Percentiles rank a stretch among this genome's conserved stretches.
phyloP scores from a whole-genome alignment of 2,888 invertebrate genomes.

The Rhopalosiphum nymphaeae region DNA sequence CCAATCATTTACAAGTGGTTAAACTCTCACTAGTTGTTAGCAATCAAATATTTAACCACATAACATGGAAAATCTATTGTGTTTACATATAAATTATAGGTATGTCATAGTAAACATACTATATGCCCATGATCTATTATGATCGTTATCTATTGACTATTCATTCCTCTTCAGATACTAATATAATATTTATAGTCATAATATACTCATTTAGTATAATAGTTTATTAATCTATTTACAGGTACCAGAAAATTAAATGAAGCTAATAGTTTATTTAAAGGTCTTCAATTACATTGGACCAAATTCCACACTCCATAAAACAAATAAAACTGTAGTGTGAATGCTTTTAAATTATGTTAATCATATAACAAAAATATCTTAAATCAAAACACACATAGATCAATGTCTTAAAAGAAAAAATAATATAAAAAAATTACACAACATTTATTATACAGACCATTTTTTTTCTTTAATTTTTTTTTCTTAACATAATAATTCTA shows the following conservation, averaged over 20 bases:
- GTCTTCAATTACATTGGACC: neutral
- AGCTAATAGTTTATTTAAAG: neutral
- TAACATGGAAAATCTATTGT: neutral
- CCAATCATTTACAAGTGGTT: neutral
- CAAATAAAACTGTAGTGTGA: neutral
- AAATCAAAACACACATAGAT: neutral
- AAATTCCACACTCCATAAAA: neutral
- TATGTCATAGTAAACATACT: neutral
- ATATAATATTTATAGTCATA: neutral
- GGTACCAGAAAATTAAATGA: neutral
- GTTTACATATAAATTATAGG: neutral
- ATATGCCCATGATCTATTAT: neutral
- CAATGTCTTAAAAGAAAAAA: conserved; percentile 10
- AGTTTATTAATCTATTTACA: neutral
- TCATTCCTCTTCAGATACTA: neutral
- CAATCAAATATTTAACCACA: neutral
- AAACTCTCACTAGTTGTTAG: neutral
- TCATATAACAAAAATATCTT: neutral
- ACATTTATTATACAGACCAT: conserved; percentile 29
- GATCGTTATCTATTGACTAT: neutral
- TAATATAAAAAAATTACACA: conserved; percentile 47
- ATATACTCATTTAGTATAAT: neutral
- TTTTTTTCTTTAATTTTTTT: conserved; percentile 20
- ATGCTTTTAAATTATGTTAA: neutral
- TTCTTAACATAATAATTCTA: conserved; percentile 57